Conservation (phyloP, 2,113 vertebrate species). For the Misgurnus anguillicaudatus region DNA sequence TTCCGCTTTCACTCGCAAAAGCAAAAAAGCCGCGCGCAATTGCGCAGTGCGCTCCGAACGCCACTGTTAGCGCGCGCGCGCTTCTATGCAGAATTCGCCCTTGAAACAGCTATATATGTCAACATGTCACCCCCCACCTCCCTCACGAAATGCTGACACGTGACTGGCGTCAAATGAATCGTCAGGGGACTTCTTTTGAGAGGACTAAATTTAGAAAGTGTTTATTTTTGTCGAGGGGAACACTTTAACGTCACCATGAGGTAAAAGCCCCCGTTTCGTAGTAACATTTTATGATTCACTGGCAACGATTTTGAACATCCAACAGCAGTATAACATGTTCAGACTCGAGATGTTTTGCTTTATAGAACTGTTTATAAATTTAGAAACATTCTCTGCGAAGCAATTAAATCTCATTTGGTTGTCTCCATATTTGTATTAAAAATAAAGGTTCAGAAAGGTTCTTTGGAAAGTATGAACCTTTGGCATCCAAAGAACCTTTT, state of each 20-base stretch:
- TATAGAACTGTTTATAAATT: no score
- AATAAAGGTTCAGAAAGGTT: no score
- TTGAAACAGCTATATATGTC: conserved; percentile 46
- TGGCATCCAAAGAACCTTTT: no score
- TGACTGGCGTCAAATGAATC: conserved; percentile 36
- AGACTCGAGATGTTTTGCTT: background rate
- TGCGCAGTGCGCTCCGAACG: conserved; percentile 56
- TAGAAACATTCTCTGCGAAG: no score
- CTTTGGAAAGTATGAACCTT: no score
- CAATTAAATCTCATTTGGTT: no score
- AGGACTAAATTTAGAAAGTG: conserved; percentile 30
- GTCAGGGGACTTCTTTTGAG: conserved; percentile 4
- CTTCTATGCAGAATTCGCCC: conserved; percentile 38
- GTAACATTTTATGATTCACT: background rate
- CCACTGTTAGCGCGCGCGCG: conserved; percentile 15
- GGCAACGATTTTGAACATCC: background rate
- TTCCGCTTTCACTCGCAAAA: background rate
- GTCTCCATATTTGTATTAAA: no score
- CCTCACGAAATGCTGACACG: conserved; percentile 21
- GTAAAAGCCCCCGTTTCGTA: background rate
- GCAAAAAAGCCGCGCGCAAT: conserved; percentile 61
- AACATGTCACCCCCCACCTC: conserved; percentile 19
- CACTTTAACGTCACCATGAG: conserved; percentile 33
- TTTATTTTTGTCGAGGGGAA: conserved; percentile 31
- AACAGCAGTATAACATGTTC: background rate